Conservation (phyloP, 2,113 vertebrate species). For the Zapornia atra region DNA sequence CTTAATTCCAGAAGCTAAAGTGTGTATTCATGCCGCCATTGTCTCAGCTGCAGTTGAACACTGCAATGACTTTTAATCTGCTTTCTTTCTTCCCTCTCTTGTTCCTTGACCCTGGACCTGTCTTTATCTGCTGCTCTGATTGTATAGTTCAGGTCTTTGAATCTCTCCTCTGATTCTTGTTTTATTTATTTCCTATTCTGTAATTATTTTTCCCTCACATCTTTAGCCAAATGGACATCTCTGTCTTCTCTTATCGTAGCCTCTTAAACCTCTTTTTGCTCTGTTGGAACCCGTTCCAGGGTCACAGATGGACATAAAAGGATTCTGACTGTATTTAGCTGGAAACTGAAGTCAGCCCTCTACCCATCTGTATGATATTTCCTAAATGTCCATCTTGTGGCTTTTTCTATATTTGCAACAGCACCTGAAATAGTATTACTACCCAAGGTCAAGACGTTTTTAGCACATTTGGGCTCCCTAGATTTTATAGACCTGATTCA, state of each 20-base stretch:
- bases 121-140: background rate
- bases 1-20: conserved; percentile 35
- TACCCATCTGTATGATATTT: background rate
- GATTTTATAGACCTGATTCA: background rate
- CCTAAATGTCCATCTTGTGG: background rate
- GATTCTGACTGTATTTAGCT: background rate
- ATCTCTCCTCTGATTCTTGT: background rate
- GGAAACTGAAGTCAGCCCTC: background rate
- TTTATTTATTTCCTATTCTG: background rate
- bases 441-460: background rate
- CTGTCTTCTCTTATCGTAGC: background rate
- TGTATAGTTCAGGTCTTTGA: background rate
- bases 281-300: background rate
- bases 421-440: background rate
- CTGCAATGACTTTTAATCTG: conserved; percentile 35
- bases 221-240: background rate
- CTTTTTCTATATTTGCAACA: background rate
- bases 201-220: background rate
- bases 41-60: conserved; percentile 27
- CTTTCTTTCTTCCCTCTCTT: conserved; percentile 1
- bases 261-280: background rate
- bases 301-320: background rate
- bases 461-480: background rate
- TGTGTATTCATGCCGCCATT: conserved; percentile 27
- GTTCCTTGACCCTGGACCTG: conserved; percentile 4